A percentile compares a stretch with the other conserved stretches of the same genome.
Evolutionary conservation across 2,113 vertebrate species (phyloP).

Genomic region (Oryzias woworae): DNA sequence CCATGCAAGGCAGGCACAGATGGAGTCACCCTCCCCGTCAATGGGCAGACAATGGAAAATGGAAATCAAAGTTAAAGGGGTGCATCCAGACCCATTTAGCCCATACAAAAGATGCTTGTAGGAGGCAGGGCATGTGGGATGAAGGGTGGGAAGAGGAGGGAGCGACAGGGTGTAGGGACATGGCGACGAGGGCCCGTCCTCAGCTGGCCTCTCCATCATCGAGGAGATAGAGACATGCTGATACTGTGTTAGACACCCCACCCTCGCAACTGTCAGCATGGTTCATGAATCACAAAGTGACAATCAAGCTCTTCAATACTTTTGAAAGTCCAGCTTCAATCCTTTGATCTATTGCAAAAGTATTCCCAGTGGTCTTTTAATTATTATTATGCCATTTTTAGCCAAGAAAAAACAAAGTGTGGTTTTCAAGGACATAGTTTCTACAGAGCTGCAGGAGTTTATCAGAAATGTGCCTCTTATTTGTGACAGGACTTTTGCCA

Average conservation of each 20-base stretch:
- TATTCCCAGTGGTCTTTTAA: too few relatives aligned
- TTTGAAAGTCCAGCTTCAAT: conserved; percentile 25
- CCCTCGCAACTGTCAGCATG: conserved; percentile 32
- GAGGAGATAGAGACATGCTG: conserved; percentile 75
- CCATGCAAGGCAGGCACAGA: conserved; percentile 86
- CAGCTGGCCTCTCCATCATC: conserved; percentile 77
- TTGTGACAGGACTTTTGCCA: too few relatives aligned
- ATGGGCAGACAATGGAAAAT: conserved; percentile 79
- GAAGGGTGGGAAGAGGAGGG: conserved; percentile 47
- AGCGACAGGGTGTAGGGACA: conserved; percentile 78
- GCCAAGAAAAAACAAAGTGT: too few relatives aligned
- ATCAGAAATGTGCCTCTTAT: too few relatives aligned
- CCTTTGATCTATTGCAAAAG: too few relatives aligned
- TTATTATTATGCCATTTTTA: too few relatives aligned
- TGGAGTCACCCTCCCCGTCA: conserved; percentile 82
- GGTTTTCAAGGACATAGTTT: too few relatives aligned
- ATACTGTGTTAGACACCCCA: conserved; percentile 60
- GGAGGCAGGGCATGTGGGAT: conserved; percentile 87
- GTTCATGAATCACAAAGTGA: conserved; percentile 41
- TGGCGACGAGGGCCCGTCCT: conserved; percentile 77
- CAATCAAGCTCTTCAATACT: conserved; percentile 66
- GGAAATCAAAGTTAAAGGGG: conserved; percentile 83
- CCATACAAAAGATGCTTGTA: conserved; percentile 88
- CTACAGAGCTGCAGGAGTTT: too few relatives aligned
- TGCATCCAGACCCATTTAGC: conserved; percentile 80